A percentile compares a stretch with the other conserved stretches of the same genome.
Evolutionary conservation across 2,797 vertebrate species (phyloP).

Genomic region (Myotis planiceps): DNA sequence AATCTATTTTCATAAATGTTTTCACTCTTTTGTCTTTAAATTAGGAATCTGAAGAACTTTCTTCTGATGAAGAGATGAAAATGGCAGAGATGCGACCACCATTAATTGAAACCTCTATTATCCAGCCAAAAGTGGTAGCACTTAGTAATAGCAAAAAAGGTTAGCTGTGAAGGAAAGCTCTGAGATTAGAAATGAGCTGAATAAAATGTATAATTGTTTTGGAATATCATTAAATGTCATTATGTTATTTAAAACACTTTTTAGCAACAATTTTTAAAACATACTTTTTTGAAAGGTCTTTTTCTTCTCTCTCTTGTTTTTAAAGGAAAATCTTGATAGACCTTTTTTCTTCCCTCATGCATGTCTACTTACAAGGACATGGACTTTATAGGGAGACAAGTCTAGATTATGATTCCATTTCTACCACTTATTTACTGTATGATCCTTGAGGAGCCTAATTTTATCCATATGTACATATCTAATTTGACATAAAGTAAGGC

Average conservation of each 20-base stretch:
- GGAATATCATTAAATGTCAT: constrained; percentile 37
- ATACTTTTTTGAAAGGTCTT: not conserved
- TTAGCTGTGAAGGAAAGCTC: constrained; percentile 77
- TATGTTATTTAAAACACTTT: constrained; percentile 36
- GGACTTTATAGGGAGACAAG: not conserved
- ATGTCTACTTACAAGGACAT: not conserved
- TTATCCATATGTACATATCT: not conserved
- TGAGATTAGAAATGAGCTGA: constrained; percentile 13
- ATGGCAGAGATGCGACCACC: constrained; percentile 98
- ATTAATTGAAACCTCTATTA: constrained; percentile 97
- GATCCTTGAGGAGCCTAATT: constrained; percentile 46
- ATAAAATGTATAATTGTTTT: not conserved
- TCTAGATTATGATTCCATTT: constrained; percentile 26
- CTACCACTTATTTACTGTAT: not conserved
- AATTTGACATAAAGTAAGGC: not conserved
- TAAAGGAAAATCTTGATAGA: not conserved
- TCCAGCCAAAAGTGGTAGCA: constrained; percentile 98
- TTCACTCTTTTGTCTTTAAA: constrained; percentile 55
- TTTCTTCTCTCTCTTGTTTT: not conserved
- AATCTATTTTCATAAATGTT: constrained; percentile 53
- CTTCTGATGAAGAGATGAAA: constrained; percentile 98
- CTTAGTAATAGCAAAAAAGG: constrained; percentile 97
- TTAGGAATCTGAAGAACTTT: constrained; percentile 97
- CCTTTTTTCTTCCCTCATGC: not conserved
- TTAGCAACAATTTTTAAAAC: constrained; percentile 39